These are phyloP conservation scores for Pararge aegeria DNA, from an alignment of 1,140 invertebrate genomes.

Conservation along the genomic window DNA sequence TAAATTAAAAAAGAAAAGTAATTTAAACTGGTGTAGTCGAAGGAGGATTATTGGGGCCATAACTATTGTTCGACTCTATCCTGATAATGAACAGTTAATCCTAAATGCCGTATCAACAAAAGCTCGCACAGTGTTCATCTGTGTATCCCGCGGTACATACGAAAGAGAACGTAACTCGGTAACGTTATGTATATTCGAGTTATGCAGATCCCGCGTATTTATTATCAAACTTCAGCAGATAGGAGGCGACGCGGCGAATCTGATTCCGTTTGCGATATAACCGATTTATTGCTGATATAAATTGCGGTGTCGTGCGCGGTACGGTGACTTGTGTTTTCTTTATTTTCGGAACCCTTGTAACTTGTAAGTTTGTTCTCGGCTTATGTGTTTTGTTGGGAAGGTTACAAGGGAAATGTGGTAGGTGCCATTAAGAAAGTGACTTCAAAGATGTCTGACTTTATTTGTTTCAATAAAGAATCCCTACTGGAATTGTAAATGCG, in stretches of 20 bases:
- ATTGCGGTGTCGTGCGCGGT: slow-evolving; percentile 28
- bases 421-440: neutral
- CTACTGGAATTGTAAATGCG: too few species aligned
- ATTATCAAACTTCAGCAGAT: slow-evolving; percentile 74
- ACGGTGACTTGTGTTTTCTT: slow-evolving; percentile 2
- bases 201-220: slow-evolving; percentile 75
- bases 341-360: neutral
- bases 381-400: slow-evolving; percentile 1
- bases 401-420: neutral
- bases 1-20: too few species aligned
- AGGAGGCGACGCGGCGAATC: slow-evolving; percentile 69
- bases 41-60: neutral
- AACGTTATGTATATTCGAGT: slow-evolving; percentile 47
- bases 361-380: neutral
- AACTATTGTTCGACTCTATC: neutral
- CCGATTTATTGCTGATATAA: slow-evolving; percentile 66
- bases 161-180: slow-evolving; percentile 45
- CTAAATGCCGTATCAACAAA: slow-evolving; percentile 16
- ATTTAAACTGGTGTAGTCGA: neutral
- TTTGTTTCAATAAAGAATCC: too few species aligned
- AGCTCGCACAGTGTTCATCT: slow-evolving; percentile 11
- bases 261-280: slow-evolving; percentile 69
- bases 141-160: slow-evolving; percentile 40
- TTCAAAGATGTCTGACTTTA: too few species aligned
- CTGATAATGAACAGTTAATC: too few species aligned